phyloP scores from a whole-genome alignment of 2,888 invertebrate species.

The Hanleya hanleyi region DNA sequence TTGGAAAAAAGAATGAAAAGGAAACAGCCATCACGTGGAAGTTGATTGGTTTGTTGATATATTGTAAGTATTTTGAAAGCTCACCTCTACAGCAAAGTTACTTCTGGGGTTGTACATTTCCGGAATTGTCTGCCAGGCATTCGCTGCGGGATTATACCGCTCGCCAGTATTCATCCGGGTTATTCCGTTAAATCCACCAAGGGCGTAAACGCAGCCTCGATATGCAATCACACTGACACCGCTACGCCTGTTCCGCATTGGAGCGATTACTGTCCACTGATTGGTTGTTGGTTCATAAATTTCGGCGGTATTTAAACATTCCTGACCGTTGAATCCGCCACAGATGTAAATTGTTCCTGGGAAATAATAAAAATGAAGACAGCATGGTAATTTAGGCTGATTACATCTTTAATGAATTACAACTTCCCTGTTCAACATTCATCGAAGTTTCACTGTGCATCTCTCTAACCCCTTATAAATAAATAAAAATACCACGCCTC shows the following conservation, averaged over 20 bases:
- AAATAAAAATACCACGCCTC: no score
- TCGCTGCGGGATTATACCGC: conserved; percentile 77
- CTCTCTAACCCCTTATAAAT: no score
- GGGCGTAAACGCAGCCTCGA: conserved; percentile 81
- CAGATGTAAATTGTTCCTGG: conserved; percentile 71
- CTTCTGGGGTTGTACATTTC: conserved; percentile 73
- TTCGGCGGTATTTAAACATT: conserved; percentile 72
- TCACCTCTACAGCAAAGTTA: conserved; percentile 73
- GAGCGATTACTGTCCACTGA: conserved; percentile 73
- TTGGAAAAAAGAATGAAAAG: no score
- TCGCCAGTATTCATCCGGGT: conserved; percentile 92
- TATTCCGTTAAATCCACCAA: conserved; percentile 92
- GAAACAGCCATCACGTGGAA: no score
- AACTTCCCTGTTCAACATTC: no score
- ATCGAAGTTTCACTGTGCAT: no score
- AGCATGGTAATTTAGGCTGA: no score
- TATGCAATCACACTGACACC: conserved; percentile 93
- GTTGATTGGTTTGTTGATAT: no score
- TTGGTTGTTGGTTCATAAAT: conserved; percentile 66
- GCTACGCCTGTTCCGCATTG: conserved; percentile 90
- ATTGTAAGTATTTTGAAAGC: no score
- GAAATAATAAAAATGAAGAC: conserved; percentile 6
- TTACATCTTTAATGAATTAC: no score
- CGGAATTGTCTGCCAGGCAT: conserved; percentile 75
- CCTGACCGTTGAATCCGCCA: conserved; percentile 74